These are phyloP conservation scores for Anseranas semipalmata DNA, from an alignment of 2,113 vertebrate species.

Conservation along the genomic window DNA sequence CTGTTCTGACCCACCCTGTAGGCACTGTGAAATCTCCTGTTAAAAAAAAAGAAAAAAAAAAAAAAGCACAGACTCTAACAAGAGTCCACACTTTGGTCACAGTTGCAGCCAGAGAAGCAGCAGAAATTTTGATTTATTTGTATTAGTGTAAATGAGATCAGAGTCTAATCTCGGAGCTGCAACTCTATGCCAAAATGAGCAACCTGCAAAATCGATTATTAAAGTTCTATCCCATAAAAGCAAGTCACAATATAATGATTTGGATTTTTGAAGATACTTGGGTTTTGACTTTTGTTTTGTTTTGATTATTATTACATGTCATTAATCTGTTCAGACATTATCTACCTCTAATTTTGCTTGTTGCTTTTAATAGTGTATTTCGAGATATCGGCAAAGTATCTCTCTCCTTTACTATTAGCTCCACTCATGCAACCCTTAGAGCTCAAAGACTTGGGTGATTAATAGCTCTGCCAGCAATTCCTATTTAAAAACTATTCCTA, in stretches of 20 bases:
- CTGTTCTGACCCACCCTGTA: not conserved
- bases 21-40: not conserved
- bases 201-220: conserved; percentile 2
- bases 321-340: conserved; percentile 62
- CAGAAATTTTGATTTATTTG: conserved; percentile 1
- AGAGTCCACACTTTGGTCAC: not conserved
- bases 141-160: not conserved
- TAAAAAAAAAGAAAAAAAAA: not conserved
- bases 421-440: not conserved
- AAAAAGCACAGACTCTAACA: not conserved
- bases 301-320: not conserved
- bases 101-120: not conserved
- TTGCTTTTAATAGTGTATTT: not conserved
- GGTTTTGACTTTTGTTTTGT: not conserved
- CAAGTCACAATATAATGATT: not conserved
- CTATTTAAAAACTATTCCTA: conserved; percentile 57
- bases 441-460: conserved; percentile 53
- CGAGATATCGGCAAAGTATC: not conserved
- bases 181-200: not conserved
- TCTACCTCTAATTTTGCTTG: conserved; percentile 12
- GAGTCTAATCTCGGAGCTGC: not conserved
- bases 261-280: not conserved
- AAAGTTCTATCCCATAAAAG: not conserved
- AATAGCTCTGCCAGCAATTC: conserved; percentile 57
- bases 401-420: not conserved